A percentile compares a stretch with the other conserved stretches of the same genome.
Evolutionary conservation across 2,113 vertebrate species (phyloP).

Genomic region (Coreoperca whiteheadi): DNA sequence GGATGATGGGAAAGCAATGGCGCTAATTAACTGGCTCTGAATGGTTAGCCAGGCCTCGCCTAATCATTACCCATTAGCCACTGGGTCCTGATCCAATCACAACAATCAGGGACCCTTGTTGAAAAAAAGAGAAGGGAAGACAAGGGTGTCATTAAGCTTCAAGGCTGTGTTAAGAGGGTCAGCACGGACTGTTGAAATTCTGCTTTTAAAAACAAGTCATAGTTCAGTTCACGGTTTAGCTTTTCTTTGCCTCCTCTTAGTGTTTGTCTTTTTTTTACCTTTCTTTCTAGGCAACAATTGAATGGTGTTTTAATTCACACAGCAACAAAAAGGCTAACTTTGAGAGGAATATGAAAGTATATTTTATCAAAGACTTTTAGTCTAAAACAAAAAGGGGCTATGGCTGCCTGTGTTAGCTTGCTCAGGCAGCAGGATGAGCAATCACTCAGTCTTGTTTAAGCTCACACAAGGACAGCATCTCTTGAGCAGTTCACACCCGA

Average conservation of each 20-base stretch:
- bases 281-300: neutral
- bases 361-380: neutral
- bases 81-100: constrained; percentile 33
- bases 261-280: neutral
- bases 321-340: neutral
- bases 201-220: neutral
- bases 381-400: too few relatives aligned
- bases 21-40: constrained; percentile 62
- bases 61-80: constrained; percentile 49
- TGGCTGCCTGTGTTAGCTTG: neutral
- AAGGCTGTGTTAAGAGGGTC: constrained; percentile 20
- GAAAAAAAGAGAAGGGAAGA: neutral
- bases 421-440: constrained; percentile 31
- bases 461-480: constrained; percentile 45
- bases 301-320: neutral
- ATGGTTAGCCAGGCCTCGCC: constrained; percentile 29
- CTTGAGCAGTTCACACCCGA: constrained; percentile 32
- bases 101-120: constrained; percentile 28
- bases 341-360: neutral
- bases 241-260: neutral
- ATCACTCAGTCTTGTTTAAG: constrained; percentile 46
- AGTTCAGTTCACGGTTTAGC: neutral
- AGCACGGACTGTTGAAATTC: neutral
- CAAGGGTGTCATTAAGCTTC: neutral
- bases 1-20: constrained; percentile 42